Evolutionary conservation across 2,888 invertebrate genomes (phyloP), one percentile per base, ranked within the genome.

Genomic region (Zonitis immaculata): DNA sequence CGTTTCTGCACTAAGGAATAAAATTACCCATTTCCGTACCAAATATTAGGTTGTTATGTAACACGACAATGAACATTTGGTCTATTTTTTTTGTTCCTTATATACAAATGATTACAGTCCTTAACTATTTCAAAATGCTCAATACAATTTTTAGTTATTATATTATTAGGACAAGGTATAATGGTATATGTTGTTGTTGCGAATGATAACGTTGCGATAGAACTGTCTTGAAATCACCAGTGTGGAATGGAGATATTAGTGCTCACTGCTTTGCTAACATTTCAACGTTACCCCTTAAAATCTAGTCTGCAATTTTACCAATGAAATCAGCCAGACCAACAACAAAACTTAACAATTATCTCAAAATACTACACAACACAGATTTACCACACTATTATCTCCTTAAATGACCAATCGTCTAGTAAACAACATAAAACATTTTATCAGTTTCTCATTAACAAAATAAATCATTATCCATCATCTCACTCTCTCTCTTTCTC

Each of bases 31-130:
- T 56, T 59, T 59, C 57, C 59, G 55, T 44, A 49, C 57, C 56
- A 54, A 59, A 59, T 59, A 59, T 59, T 57, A 51, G 55, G 57
- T 57, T 57, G 59, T 59, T 59, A 59, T 53, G 55, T 53, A 56
- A 56, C 59, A 57, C 59, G 59, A 59, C 59, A 57, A 50, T 54
- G 51, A 54, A 51, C 50, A 47, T 32, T n/a, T 54, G 55, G 54
- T 44, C 42, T 49, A 47, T 52, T 47, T 49, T 52, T 52, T 47
- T 49, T 52, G 52, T 56, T 52, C 49, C 49, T 56, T 49, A 8
- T n/a, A n/a, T 52, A 39, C 39, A 9, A 44, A 52, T 55, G 35
- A 54, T 48, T 55, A 56, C 49, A 54, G n/a, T 3, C 20, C 44
- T 52, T 22, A 4, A 22, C 5, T 22, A 22, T 22, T 22, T 22